Evolutionary conservation across 2,888 invertebrate genomes (phyloP), one percentile per base, ranked within the genome.

Genomic region (Erynnis tages): DNA sequence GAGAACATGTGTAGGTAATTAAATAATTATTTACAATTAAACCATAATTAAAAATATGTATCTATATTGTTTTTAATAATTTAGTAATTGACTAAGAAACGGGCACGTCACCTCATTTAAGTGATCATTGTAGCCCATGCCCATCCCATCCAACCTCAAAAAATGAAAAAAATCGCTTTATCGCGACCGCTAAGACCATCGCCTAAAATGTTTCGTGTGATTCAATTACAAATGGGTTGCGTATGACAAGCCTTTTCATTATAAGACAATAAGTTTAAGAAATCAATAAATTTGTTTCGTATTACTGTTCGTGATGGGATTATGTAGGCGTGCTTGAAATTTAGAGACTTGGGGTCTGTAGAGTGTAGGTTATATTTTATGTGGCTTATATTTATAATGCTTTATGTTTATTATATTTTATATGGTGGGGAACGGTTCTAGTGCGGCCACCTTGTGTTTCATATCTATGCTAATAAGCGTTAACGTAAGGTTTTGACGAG

Each of bases 161-260:
- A 13, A 32, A 13, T 2, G 2, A 34, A 16, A 8, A 4, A 2
- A 8, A 35, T 17, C 16, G 34, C n/a, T 13, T 34, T 10, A 1
- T 48, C 41, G 40, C 19, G 16, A n/a, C 2, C 6, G 10, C 11
- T 23, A 1, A 5, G 11, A 34, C 37, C 17, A 17, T 1, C 11
- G 11, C 13, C 49, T 49, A 49, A 41, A 34, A 25, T 10, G 41
- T 11, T 35, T 59, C 57, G 60, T 63, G 67, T 71, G 70, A 73
- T 71, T 75, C 68, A 65, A 72, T 75, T 70, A 70, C 65, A 59
- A 65, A 60, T 65, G 49, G 60, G 56, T 59, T 70, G 71, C 63
- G 65, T 63, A 65, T 71, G 73, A 71, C 73, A 68, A 59, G 65
- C 61, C 60, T 56, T 38, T 25, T 50, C 50, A 50, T 50, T 50